Base-by-base conservation (phyloP, 2,888 invertebrate genomes). In the Minunthozetes semirufus region DNA sequence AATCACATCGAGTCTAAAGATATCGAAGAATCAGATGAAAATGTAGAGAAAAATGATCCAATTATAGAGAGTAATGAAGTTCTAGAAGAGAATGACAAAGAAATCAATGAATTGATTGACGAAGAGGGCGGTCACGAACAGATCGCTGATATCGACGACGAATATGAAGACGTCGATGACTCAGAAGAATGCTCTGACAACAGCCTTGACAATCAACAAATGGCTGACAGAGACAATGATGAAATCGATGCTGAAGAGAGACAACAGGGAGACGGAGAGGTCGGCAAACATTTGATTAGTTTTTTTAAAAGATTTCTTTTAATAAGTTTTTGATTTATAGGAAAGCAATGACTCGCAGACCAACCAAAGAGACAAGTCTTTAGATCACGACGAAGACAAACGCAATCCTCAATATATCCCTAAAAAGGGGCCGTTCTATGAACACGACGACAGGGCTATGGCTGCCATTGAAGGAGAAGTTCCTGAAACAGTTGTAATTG, bases 381-480 rank as follows among this genome's bases (percentile, higher is more conserved):
- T 95, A 1, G 96, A 96, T 81, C 91, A 92, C 81, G 94, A 94
- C 81, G 95, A 96, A 82, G 97, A 97, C 82, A 87, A 93, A 59
- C 90, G 94, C 82, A 96, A 97, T 85, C 97, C 97, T 0, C 96
- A 97, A 81, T 97, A 95, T 83, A 95, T 97, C 79, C 97, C 97
- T 0, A 94, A 96, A 82, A 87, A 91, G 79, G 97, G 97, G 0
- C 93, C 93, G 0, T 97, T 97, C 83, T 97, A 97, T 81, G 97
- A 97, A 80, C 97, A 97, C 81, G 97, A 97, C 81, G 93, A 94
- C 81, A 86, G 94, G 68, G 76, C 72, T 61, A 79, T 79, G 70
- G 76, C 74, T 48, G 79, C 80, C 33, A 77, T 76, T 46, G 75
- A 73, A 63, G 76, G 25, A 50, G 46, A 13, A 29, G 3, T n/a